These are phyloP conservation scores for Odontamblyopus rebecca DNA, from an alignment of 2,797 vertebrate genomes.

Conservation along the genomic window DNA sequence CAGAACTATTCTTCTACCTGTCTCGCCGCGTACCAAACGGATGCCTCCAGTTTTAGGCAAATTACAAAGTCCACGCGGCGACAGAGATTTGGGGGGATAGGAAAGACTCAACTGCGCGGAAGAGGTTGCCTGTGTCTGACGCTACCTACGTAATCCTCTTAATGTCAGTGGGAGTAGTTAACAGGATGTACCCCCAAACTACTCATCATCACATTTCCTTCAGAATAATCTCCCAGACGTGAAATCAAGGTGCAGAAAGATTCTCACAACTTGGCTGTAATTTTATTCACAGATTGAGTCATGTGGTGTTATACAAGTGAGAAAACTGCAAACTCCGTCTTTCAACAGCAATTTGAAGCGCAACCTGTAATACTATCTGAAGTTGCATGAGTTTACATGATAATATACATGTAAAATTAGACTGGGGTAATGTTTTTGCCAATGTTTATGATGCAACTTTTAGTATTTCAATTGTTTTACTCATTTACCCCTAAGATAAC, in stretches of 20 bases:
- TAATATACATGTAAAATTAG: neutral
- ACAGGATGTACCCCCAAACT: slow-evolving; percentile 80
- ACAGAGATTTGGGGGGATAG: slow-evolving; percentile 72
- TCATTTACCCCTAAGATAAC: too few relatives aligned
- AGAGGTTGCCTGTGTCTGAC: slow-evolving; percentile 77
- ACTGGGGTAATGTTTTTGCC: neutral
- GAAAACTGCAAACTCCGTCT: slow-evolving; percentile 29
- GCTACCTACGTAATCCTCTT: slow-evolving; percentile 81
- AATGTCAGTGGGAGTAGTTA: slow-evolving; percentile 81
- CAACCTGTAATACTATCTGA: neutral
- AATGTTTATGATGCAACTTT: neutral
- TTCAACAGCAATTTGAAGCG: neutral
- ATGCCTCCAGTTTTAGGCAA: slow-evolving; percentile 76
- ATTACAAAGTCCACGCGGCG: slow-evolving; percentile 69
- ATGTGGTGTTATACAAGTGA: slow-evolving; percentile 42
- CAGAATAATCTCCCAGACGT: slow-evolving; percentile 74
- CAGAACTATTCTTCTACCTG: slow-evolving; percentile 66
- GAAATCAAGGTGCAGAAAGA: slow-evolving; percentile 67
- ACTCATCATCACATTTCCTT: slow-evolving; percentile 76
- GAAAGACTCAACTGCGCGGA: slow-evolving; percentile 73
- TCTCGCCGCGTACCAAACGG: slow-evolving; percentile 58
- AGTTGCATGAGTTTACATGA: neutral
- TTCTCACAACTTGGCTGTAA: slow-evolving; percentile 51
- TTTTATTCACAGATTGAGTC: slow-evolving; percentile 45
- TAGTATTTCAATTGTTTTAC: too few relatives aligned